Evolutionary conservation across 2,113 vertebrate genomes (phyloP), one percentile per base, ranked within the genome.

Genomic region (Accipiter cooperii): DNA sequence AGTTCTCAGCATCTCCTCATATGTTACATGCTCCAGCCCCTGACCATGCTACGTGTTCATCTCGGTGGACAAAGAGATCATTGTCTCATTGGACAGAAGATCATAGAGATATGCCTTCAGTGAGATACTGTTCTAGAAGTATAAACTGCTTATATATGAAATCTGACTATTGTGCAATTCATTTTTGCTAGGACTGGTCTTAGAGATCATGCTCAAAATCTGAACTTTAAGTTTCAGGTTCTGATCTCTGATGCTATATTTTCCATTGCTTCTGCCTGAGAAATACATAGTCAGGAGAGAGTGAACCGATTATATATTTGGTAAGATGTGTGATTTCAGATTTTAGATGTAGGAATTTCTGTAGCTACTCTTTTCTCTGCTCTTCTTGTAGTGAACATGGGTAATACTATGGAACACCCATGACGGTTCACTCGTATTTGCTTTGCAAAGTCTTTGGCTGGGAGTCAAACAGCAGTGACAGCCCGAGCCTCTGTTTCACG

Each of bases 361-460:
- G 24, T 42, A 64, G 24, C 13, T 89, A 60, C 26, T 54, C 14
- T 54, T 90, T 89, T 60, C 31, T 93, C 49, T 86, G n/a, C 24
- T 64, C 21, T 49, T 80, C 33, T 68, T 3, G 0, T 26, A 70
- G 36, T 40, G 42, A 75, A 49, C 69, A 44, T 46, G 22, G 38
- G 15, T 74, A 63, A 25, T 66, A 64, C 33, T 63, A 34, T 71
- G 19, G 25, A 89, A 81, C 51, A 90, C 13, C n/a, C 44, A 40
- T 22, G 24, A n/a, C 4, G 5, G 49, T 86, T 89, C 55, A 61
- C 61, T 90, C 4, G 2, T 70, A 47, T 77, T 94, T 95, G 47
- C 70, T 89, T 91, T 87, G 47, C 80, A 82, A 63, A 88, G 61
- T 89, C 61, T n/a, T 90, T 89, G 82, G 49, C 49, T 86, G 47